phyloP scores from a whole-genome alignment of 1,140 invertebrate species.

The Oscheius sp. region DNA sequence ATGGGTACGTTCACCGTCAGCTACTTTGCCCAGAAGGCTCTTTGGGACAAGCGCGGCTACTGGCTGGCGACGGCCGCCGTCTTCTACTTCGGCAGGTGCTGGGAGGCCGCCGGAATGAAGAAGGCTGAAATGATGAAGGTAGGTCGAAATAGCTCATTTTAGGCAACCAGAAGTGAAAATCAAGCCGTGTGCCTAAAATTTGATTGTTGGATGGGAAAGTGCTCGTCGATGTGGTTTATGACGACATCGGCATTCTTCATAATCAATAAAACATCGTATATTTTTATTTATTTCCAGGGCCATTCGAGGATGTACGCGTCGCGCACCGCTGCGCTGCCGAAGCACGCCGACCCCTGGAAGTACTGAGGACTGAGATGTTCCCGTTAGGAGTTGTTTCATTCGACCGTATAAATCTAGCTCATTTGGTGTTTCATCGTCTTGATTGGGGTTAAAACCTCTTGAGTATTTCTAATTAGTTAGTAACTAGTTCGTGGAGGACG shows the following conservation, averaged over 20 bases:
- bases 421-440: no score
- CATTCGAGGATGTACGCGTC: conserved; percentile 32
- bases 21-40: conserved; percentile 33
- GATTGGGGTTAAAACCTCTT: no score
- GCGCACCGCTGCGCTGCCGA: conserved; percentile 18
- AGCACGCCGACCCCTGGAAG: conserved; percentile 29
- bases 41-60: conserved; percentile 35
- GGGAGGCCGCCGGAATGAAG: conserved; percentile 34
- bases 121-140: conserved; percentile 43
- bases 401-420: no score
- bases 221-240: not conserved
- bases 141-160: not conserved
- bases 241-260: not conserved
- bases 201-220: not conserved
- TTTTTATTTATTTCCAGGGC: conserved; percentile 7
- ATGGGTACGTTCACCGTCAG: conserved; percentile 45
- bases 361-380: no score
- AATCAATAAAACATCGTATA: not conserved
- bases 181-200: not conserved
- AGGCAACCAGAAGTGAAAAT: not conserved
- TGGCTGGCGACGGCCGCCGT: conserved; percentile 17
- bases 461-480: no score
- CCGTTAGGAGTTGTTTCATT: no score
- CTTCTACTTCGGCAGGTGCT: conserved; percentile 34
- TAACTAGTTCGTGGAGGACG: no score